Conservation (phyloP, 2,113 vertebrate genomes). For the Thryonomys swinderianus region DNA sequence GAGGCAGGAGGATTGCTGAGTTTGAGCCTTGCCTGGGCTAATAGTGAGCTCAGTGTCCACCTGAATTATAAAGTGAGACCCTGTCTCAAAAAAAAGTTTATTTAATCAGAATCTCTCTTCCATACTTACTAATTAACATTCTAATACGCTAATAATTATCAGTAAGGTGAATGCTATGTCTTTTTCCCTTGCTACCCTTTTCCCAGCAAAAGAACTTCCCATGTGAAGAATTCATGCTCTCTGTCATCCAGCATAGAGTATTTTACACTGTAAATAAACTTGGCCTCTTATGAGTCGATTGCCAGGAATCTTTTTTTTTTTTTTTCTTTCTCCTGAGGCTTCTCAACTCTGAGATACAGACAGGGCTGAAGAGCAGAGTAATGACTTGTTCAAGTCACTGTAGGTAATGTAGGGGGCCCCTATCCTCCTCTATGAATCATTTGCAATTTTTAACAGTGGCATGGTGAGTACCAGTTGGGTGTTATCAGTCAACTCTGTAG, state of each 20-base stretch:
- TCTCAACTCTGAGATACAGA: background rate
- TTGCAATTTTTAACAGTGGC: background rate
- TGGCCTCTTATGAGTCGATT: background rate
- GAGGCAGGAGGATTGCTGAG: no score
- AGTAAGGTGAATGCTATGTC: background rate
- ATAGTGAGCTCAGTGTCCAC: no score
- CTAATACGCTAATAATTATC: background rate
- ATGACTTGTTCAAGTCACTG: background rate
- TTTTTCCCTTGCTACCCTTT: background rate
- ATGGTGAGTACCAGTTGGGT: background rate
- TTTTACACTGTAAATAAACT: background rate
- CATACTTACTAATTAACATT: background rate
- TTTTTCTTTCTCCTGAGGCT: background rate
- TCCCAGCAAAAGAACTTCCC: background rate
- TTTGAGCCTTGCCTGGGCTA: no score
- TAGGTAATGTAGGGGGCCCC: background rate
- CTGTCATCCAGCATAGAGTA: background rate
- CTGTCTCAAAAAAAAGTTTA: no score
- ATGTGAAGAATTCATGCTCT: background rate
- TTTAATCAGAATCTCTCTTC: background rate
- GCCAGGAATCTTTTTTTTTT: background rate
- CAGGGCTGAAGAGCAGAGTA: background rate
- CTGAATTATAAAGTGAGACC: no score
- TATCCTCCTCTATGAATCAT: background rate
- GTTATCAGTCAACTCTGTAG: background rate